Base-by-base conservation (phyloP, 1,140 invertebrate species). In the Calycopis cecrops region DNA sequence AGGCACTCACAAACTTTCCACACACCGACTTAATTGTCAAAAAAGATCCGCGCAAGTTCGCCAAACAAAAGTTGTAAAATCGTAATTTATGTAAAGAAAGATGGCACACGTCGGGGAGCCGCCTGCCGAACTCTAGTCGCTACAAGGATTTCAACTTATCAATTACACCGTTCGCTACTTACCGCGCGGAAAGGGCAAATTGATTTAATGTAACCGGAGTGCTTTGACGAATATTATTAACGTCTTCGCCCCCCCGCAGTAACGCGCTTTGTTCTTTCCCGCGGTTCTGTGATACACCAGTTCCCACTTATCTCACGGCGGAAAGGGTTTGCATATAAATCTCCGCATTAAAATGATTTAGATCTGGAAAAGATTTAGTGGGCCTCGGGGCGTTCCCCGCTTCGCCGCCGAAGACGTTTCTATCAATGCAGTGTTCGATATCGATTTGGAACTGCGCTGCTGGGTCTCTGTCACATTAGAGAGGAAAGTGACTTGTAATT, bases 141-240 rank as follows among this genome's bases (percentile, higher is more conserved):
- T 85, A 87, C 84, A 87, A 87, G 84, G 80, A 81, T 87, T 87
- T 87, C 78, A 87, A 87, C 83, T 87, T 87, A 87, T 87, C 83
- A 87, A 87, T 87, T 87, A 87, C 83, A 87, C 62, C 81, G 81
- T 85, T 85, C 76, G 76, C 81, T 87, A 87, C 83, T 87, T 87
- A 87, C 81, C 74, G 74, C 81, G 78, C 76, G 78, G 79, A 80
- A 85, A 85, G 83, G 81, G 83, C 81, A 83, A 85, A 86, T 86
- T 86, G 81, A 86, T 85, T 85, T 86, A 85, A 86, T 86, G 83
- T 87, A 83, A 85, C 79, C 79, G 76, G 76, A 84, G 79, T 83
- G 79, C 83, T 86, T 85, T 86, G 83, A 86, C 83, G 83, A 86
- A 85, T 86, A 86, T 86, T 86, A 86, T 86, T 85, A 86, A 85